Evolutionary conservation across 2,797 vertebrate genomes (phyloP).

Genomic region (Emys orbicularis): DNA sequence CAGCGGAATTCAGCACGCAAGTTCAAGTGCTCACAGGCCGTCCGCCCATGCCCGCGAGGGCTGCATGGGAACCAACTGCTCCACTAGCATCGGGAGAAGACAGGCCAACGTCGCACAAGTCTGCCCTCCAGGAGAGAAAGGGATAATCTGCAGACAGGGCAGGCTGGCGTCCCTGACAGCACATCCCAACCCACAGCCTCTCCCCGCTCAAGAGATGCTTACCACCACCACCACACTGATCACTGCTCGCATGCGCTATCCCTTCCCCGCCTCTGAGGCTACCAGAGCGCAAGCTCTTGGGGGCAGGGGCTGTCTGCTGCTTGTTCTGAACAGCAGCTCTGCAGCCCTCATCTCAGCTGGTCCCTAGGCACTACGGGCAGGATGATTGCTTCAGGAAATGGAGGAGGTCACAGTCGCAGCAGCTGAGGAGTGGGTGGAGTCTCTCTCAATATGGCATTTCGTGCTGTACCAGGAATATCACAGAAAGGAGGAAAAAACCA

Average conservation of each 20-base stretch:
- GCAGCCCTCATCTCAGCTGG: no score
- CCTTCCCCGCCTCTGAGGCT: not conserved
- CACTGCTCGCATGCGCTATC: not conserved
- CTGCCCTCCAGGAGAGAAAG: not conserved
- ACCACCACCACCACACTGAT: no score
- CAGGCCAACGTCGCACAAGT: not conserved
- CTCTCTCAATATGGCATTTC: not conserved
- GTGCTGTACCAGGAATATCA: not conserved
- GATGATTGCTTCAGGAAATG: not conserved
- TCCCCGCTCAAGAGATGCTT: no score
- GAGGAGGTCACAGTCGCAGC: not conserved
- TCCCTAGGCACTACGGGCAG: no score
- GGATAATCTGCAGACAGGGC: not conserved
- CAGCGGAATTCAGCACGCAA: not conserved
- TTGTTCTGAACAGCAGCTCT: not conserved
- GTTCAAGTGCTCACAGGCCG: not conserved
- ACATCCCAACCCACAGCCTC: not conserved
- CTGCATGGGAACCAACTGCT: not conserved
- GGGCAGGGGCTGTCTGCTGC: not conserved
- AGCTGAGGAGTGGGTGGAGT: not conserved
- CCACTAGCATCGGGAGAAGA: not conserved
- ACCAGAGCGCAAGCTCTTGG: not conserved
- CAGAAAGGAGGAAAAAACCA: no score
- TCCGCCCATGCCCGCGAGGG: not conserved
- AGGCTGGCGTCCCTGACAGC: no score